Conservation (phyloP, 2,888 invertebrate genomes). For the Lepidochitona cinerea region DNA sequence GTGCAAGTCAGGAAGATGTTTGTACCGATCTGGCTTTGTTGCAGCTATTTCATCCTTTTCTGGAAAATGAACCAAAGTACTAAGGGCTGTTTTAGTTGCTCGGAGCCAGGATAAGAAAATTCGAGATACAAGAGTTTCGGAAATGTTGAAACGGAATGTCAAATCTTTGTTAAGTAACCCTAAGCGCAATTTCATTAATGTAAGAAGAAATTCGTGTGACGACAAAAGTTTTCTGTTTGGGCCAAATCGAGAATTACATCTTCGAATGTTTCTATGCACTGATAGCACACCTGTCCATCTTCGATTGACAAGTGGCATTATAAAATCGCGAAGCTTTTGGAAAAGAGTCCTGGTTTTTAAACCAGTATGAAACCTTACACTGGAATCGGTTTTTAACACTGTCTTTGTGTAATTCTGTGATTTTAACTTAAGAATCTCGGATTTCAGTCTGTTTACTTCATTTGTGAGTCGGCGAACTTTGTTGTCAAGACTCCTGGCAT, state of each 20-base stretch:
- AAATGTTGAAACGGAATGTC: slow-evolving; percentile 25
- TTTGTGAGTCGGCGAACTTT: too few species aligned
- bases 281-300: slow-evolving; percentile 25
- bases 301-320: slow-evolving; percentile 24
- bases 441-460: too few species aligned
- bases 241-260: slow-evolving; percentile 12
- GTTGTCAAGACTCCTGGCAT: too few species aligned
- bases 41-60: slow-evolving; percentile 19
- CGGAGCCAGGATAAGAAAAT: slow-evolving; percentile 26
- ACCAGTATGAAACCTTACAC: slow-evolving; percentile 29
- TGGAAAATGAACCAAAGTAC: slow-evolving; percentile 17
- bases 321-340: slow-evolving; percentile 19
- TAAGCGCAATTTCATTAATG: slow-evolving; percentile 4
- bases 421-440: too few species aligned
- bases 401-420: too few species aligned
- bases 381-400: slow-evolving; percentile 20
- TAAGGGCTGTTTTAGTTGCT: slow-evolving; percentile 12
- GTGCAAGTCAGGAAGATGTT: slow-evolving; percentile 19
- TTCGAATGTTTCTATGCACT: slow-evolving; percentile 9
- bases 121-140: slow-evolving; percentile 19
- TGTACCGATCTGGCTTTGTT: slow-evolving; percentile 20
- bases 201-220: slow-evolving; percentile 25
- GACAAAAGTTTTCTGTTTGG: slow-evolving; percentile 24
- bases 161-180: slow-evolving; percentile 12
- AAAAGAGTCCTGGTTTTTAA: slow-evolving; percentile 12